Base-by-base conservation (phyloP, 2,888 invertebrate species). In the Tinea trinotella region DNA sequence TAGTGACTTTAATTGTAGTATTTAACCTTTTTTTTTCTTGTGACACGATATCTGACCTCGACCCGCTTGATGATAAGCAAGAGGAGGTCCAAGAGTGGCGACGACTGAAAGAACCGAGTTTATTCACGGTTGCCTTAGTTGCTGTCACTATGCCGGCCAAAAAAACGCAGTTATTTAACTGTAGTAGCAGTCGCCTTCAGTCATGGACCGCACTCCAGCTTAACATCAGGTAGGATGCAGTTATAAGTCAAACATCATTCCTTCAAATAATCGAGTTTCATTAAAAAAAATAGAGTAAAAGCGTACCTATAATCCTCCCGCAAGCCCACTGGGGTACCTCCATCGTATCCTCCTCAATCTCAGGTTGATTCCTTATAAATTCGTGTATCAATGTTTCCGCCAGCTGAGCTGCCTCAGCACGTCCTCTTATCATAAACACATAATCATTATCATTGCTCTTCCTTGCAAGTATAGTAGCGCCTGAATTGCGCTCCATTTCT, bases 381-480 rank as follows among this genome's bases (percentile, higher is more conserved):
- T 91, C 91, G 7, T 90, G 86, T 6, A 97, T 88, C 63, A 62
- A 54, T 0, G 88, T 86, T 64, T 94, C 92, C 0, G 96, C 97
- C 15, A 90, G 74, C 59, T 90, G 88, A 0, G 93, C 90, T 44
- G 89, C 86, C 56, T 92, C 90, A 0, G 80, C 74, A 0, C 87
- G 79, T 0, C 97, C 97, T 54, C 88, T 81, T 57, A 97, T 92
- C 9, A 90, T 76, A 64, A 94, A 94, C 6, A 90, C 84, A 34
- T 87, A 87, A 44, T 89, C 88, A 55, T 88, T 87, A 57, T 90
- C 89, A 46, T 84, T 78, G 54, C 80, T 79, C 67, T 78, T 77
- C 61, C 78, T 79, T 60, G 79, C 88, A 65, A 79, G 73, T 54
- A 89, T 87, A 58, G 71, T 69, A 3, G 96, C 93, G 34, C 90